phyloP scores from a whole-genome alignment of 2,113 vertebrate genomes.

The Onychostruthus taczanowskii region DNA sequence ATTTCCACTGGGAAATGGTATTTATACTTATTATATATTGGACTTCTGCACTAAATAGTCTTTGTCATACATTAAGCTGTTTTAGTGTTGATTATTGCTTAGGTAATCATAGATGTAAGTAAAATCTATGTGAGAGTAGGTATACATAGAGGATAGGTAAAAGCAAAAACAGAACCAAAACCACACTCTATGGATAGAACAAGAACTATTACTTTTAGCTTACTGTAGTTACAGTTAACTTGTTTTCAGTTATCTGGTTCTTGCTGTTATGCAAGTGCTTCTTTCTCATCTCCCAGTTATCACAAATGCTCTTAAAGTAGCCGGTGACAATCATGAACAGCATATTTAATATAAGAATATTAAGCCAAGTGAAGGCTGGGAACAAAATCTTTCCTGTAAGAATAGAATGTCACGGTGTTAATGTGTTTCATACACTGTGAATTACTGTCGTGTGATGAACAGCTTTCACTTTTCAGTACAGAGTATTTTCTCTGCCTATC shows the following conservation, averaged over 20 bases:
- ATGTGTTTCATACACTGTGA: slow-evolving; percentile 50
- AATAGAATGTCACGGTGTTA: slow-evolving; percentile 32
- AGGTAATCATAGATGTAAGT: not conserved
- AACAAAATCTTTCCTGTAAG: slow-evolving; percentile 16
- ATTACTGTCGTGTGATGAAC: slow-evolving; percentile 45
- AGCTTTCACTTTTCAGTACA: slow-evolving; percentile 53
- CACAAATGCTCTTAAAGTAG: not conserved
- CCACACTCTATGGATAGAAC: not conserved
- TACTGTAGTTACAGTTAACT: not conserved
- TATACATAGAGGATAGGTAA: not conserved
- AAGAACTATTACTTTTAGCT: not conserved
- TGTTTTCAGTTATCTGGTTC: not conserved
- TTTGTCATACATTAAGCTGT: not conserved
- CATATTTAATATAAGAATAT: not conserved
- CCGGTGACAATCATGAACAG: not conserved
- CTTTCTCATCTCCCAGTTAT: not conserved
- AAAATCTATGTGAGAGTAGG: not conserved
- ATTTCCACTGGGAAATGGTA: not conserved
- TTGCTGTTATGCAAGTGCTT: not conserved
- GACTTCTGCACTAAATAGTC: not conserved
- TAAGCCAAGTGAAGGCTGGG: not conserved
- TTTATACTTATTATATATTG: not conserved
- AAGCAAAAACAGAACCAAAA: not conserved
- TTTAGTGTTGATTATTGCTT: not conserved
- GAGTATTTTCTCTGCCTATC: slow-evolving; percentile 35